Evolutionary conservation across 1,140 invertebrate genomes (phyloP).

Genomic region (Aphaenogaster floridana): DNA sequence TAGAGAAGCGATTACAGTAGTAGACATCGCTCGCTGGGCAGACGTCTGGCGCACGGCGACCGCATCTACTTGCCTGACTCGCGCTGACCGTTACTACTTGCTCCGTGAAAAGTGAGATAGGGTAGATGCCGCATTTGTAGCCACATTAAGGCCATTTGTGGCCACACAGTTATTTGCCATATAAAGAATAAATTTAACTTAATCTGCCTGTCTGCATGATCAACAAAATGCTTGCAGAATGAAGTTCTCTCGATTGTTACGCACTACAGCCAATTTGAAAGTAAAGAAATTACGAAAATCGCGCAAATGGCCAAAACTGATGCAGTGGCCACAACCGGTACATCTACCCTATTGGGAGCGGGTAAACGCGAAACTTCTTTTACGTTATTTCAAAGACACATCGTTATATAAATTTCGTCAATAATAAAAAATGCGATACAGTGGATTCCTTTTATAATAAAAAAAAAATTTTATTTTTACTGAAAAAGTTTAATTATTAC

Average conservation of each 20-base stretch:
- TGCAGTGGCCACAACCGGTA: too few species aligned
- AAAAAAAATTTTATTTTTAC: background rate
- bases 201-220: too few species aligned
- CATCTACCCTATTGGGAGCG: background rate
- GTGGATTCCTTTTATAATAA: background rate
- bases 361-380: background rate
- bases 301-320: too few species aligned
- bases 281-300: too few species aligned
- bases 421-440: background rate
- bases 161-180: too few species aligned
- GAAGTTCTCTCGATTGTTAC: too few species aligned
- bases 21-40: background rate
- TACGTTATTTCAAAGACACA: background rate
- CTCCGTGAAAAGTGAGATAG: background rate
- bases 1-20: background rate
- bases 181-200: too few species aligned
- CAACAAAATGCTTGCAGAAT: too few species aligned
- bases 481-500: background rate
- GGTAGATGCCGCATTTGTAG: too few species aligned
- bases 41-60: background rate
- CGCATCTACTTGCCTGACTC: constrained; percentile 18
- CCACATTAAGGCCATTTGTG: too few species aligned
- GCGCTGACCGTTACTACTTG: constrained; percentile 31
- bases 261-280: too few species aligned
- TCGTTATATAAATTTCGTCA: background rate